Percentiles rank a stretch among this genome's conserved stretches.
Evolutionary conservation across 1,140 invertebrate genomes (phyloP).

Genomic region (Magallana gigas): DNA sequence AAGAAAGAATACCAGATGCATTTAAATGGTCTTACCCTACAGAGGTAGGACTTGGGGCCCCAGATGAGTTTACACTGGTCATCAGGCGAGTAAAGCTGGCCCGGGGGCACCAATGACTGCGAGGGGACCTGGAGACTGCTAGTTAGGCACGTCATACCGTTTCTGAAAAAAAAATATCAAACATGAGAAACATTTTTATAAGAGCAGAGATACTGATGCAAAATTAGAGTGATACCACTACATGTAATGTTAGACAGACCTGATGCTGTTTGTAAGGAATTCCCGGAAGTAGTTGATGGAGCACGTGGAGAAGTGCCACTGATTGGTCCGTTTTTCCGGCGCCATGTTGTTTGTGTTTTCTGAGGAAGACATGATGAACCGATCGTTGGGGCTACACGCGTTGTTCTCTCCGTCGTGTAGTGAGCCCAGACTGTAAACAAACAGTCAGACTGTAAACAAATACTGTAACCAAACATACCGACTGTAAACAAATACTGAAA

Average conservation of each 20-base stretch:
- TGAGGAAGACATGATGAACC: constrained; percentile 72
- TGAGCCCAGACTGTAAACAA: constrained; percentile 68
- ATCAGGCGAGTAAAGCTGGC: constrained; percentile 66
- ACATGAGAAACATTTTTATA: too few relatives aligned
- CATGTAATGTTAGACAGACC: constrained; percentile 42
- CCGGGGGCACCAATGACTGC: constrained; percentile 53
- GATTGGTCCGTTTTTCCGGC: constrained; percentile 62
- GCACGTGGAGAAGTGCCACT: constrained; percentile 73
- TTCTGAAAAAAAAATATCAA: neutral
- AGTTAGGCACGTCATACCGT: neutral
- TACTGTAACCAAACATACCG: neutral
- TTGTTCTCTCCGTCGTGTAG: constrained; percentile 73
- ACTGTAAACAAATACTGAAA: neutral
- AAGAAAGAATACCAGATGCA: too few relatives aligned
- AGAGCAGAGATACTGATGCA: too few relatives aligned
- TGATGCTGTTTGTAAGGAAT: constrained; percentile 55
- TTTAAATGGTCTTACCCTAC: constrained; percentile 59
- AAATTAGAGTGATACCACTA: too few relatives aligned
- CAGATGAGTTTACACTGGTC: constrained; percentile 71
- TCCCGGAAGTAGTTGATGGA: constrained; percentile 66
- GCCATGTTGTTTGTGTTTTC: constrained; percentile 57
- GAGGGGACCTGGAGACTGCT: neutral
- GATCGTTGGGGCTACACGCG: constrained; percentile 64
- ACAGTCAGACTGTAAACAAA: neutral
- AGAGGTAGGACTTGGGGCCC: constrained; percentile 68